A percentile compares a stretch with the other conserved stretches of the same genome.
These are phyloP conservation scores for Mimas tiliae DNA, from an alignment of 2,888 invertebrate genomes.

Conservation along the genomic window DNA sequence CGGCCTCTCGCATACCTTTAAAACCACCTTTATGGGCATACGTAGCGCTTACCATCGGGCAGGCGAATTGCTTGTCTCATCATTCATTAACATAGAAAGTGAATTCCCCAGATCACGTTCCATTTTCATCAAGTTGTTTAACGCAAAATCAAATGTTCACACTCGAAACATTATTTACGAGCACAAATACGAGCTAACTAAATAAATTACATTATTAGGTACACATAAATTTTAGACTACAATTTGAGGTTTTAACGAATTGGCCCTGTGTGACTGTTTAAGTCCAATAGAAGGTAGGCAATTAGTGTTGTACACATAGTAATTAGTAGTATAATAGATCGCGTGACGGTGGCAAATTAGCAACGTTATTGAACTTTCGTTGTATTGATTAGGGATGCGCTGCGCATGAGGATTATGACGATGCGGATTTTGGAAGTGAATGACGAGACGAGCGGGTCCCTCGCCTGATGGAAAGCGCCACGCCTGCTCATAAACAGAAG, in stretches of 20 bases:
- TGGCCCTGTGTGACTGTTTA: constrained; percentile 14
- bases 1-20: too few species aligned
- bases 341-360: constrained; percentile 58
- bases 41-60: too few species aligned
- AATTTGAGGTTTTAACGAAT: constrained; percentile 9
- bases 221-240: background rate
- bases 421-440: background rate
- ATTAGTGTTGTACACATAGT: constrained; percentile 44
- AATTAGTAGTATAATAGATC: constrained; percentile 52
- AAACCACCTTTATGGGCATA: too few species aligned
- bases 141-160: too few species aligned
- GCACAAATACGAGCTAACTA: background rate
- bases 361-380: constrained; percentile 54
- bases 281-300: constrained; percentile 31
- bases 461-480: too few species aligned
- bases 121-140: too few species aligned
- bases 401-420: background rate
- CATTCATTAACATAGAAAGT: too few species aligned
- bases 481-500: too few species aligned
- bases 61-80: too few species aligned
- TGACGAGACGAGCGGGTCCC: too few species aligned
- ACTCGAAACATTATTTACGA: too few species aligned
- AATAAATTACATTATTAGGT: constrained; percentile 1
- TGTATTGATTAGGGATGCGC: constrained; percentile 47
- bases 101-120: too few species aligned